Percentiles rank a stretch among this genome's conserved stretches.
Evolutionary conservation across 2,797 vertebrate species (phyloP).

Genomic region (Hyperoplus immaculatus): DNA sequence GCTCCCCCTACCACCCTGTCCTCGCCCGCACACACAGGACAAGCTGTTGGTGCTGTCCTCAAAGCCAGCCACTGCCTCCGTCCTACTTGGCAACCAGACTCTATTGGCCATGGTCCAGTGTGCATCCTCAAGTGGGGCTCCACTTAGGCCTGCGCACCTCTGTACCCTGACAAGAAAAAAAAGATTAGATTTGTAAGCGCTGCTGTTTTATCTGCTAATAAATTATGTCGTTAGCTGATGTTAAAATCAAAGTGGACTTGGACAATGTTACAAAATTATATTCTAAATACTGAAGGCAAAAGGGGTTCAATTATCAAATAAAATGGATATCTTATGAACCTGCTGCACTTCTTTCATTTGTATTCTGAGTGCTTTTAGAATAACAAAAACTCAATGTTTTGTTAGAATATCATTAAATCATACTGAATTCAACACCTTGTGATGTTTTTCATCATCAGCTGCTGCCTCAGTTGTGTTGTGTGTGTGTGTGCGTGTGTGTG

Average conservation of each 20-base stretch:
- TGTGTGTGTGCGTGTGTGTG: constrained; percentile 23
- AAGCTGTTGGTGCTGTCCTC: constrained; percentile 79
- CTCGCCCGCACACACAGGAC: constrained; percentile 35
- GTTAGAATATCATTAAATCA: constrained; percentile 59
- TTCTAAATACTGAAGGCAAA: constrained; percentile 37
- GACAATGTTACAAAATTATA: constrained; percentile 18
- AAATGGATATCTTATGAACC: constrained; percentile 40
- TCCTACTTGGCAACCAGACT: constrained; percentile 73
- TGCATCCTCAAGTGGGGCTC: constrained; percentile 62
- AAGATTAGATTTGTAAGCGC: constrained; percentile 13
- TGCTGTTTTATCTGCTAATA: constrained; percentile 23
- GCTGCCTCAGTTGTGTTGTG: constrained; percentile 13
- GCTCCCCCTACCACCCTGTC: constrained; percentile 54
- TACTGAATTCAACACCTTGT: constrained; percentile 33
- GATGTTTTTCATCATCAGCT: constrained; percentile 28
- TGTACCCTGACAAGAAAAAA: constrained; percentile 52
- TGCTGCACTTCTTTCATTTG: constrained; percentile 38
- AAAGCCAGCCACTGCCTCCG: constrained; percentile 52
- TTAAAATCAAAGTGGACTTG: constrained; percentile 21
- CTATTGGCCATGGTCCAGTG: constrained; percentile 79
- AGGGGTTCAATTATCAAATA: constrained; percentile 31
- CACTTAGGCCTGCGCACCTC: constrained; percentile 58
- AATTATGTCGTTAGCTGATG: constrained; percentile 36
- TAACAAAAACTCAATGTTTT: constrained; percentile 40
- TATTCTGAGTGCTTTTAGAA: constrained; percentile 47